phyloP scores from a whole-genome alignment of 2,888 invertebrate species.

The Adelognathus sp. region DNA sequence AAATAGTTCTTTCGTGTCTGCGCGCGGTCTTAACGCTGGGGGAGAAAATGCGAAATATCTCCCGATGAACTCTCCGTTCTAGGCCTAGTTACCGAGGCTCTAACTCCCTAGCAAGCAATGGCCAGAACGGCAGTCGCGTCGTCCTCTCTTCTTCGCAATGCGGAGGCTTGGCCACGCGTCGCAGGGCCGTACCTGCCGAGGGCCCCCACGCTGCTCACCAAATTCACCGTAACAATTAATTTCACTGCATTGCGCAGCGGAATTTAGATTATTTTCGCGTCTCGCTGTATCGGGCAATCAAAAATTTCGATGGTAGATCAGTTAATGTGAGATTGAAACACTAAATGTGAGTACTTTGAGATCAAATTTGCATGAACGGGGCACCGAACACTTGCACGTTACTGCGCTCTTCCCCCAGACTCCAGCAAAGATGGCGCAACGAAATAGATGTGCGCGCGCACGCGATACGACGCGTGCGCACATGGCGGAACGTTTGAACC shows the following conservation, averaged over 20 bases:
- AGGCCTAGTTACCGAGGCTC: slow-evolving; percentile 76
- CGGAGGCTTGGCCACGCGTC: slow-evolving; percentile 55
- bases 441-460: slow-evolving; percentile 55
- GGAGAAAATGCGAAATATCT: slow-evolving; percentile 56
- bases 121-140: slow-evolving; percentile 48
- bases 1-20: slow-evolving; percentile 73
- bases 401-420: slow-evolving; percentile 51
- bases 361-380: background rate
- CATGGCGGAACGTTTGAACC: slow-evolving; percentile 17
- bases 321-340: background rate
- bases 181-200: slow-evolving; percentile 31
- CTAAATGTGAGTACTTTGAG: background rate
- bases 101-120: slow-evolving; percentile 79
- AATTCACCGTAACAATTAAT: background rate
- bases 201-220: background rate
- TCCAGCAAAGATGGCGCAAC: slow-evolving; percentile 34
- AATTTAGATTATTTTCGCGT: background rate
- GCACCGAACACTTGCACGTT: background rate
- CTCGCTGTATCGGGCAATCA: background rate
- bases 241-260: background rate
- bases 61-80: slow-evolving; percentile 55
- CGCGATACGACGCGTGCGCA: background rate
- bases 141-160: slow-evolving; percentile 46
- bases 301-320: background rate
- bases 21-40: slow-evolving; percentile 1